Evolutionary conservation across 2,888 invertebrate genomes (phyloP), one percentile per base, ranked within the genome.

Genomic region (Pseudococcus viburni): DNA sequence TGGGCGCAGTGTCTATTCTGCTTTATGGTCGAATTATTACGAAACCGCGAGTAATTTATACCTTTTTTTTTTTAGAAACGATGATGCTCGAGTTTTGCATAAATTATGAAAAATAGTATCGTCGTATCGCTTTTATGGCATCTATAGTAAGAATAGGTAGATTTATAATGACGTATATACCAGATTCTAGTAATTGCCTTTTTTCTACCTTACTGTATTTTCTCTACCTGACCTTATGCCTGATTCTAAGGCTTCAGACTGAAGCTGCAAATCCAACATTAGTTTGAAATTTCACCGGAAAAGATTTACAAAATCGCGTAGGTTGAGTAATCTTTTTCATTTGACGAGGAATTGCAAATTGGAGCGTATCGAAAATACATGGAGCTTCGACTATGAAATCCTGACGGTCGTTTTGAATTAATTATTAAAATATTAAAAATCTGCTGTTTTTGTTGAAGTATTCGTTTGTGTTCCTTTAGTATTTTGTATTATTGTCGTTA

Each of bases 1-100:
- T 33, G 26, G 26, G 26, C 26, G 26, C 26, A 33, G 26, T 33
- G 26, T 33, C 26, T 42, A 42, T n/a, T 59, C n/a, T 59, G 59
- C 59, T 17, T 17, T 59, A 19, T 64, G 19, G 22, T 64, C 64
- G 39, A 73, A 73, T 73, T 73, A 73, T 33, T 33, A 33, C 26
- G 73, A 73, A 73, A 73, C 33, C 33, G 68, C 64, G 73, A 73
- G 73, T 73, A 73, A 73, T 73, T 73, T 33, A 73, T 73, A 73
- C 73, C 33, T 73, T 73, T 73, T 73, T 64, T 26, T 33, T 73
- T 64, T 26, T 33, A 73, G 17, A 73, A 73, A 73, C 73, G 33
- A 73, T 73, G 33, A 73, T 73, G 33, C 73, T 73, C 17, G 15
- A 73, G 73, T 33, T 73, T 73, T 7, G 73, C 73, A 33, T 73